Evolutionary conservation across 2,888 invertebrate genomes (phyloP).

Genomic region (Platycheirus albimanus): DNA sequence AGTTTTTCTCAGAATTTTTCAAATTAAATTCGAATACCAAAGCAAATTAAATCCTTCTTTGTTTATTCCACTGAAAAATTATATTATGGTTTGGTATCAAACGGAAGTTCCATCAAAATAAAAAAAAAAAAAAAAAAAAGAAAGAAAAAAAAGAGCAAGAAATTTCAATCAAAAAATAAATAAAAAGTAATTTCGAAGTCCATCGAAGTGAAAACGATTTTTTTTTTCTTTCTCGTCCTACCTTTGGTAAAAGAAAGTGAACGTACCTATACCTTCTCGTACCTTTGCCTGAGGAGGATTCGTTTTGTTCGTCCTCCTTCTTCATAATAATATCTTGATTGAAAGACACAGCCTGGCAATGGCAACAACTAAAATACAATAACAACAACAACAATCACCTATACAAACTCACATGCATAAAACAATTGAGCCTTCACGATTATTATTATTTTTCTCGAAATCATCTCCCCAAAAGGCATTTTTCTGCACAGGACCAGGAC

Average conservation of each 20-base stretch:
- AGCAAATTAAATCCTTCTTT: constrained; percentile 33
- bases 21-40: not conserved
- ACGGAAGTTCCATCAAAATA: constrained; percentile 23
- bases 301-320: not conserved
- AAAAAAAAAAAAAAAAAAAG: constrained; percentile 26
- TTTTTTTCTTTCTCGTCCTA: no score
- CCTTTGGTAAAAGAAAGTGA: constrained; percentile 16
- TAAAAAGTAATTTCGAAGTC: constrained; percentile 55
- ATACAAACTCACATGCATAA: constrained; percentile 51
- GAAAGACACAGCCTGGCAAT: constrained; percentile 1
- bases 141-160: constrained; percentile 23
- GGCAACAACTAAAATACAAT: no score
- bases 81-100: constrained; percentile 8
- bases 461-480: not conserved
- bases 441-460: constrained; percentile 46
- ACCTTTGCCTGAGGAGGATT: no score
- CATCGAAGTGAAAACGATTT: constrained; percentile 48
- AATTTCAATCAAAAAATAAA: constrained; percentile 46
- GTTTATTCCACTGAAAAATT: constrained; percentile 37
- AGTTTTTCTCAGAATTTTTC: not conserved
- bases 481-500: not conserved
- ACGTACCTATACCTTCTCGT: constrained; percentile 37
- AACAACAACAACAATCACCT: constrained; percentile 46
- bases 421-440: constrained; percentile 66
- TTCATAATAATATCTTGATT: constrained; percentile 44